phyloP scores from a whole-genome alignment of 1,140 invertebrate genomes.

The Diachasma alloeum region DNA sequence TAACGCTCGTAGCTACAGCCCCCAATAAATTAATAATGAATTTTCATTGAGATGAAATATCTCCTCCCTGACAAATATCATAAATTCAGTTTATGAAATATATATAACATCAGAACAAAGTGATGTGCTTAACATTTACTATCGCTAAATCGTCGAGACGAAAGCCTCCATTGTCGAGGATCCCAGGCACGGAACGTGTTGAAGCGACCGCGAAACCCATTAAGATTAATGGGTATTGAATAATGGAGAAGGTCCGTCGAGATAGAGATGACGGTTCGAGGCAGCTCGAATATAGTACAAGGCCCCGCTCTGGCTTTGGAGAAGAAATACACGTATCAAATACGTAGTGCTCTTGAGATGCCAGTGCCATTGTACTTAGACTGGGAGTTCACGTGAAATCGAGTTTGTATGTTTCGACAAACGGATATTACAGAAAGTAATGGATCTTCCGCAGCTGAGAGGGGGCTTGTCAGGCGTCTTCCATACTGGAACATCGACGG shows the following conservation, averaged over 20 bases:
- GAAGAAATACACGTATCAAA: constrained; percentile 2
- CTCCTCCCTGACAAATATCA: background rate
- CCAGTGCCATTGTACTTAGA: background rate
- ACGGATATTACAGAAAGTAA: constrained; percentile 22
- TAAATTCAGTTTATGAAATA: background rate
- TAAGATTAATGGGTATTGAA: constrained; percentile 56
- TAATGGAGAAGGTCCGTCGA: constrained; percentile 41
- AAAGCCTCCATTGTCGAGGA: constrained; percentile 40
- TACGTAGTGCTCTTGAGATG: background rate
- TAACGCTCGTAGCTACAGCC: background rate
- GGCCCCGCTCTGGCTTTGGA: background rate
- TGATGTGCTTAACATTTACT: constrained; percentile 33
- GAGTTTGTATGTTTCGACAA: background rate
- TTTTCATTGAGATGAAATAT: background rate
- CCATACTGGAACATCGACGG: background rate
- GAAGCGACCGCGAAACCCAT: constrained; percentile 47
- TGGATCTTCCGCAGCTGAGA: constrained; percentile 6
- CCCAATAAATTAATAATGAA: background rate
- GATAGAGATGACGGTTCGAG: constrained; percentile 29
- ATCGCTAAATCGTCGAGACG: constrained; percentile 40
- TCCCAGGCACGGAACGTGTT: constrained; percentile 42
- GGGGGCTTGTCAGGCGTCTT: background rate
- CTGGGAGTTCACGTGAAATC: background rate
- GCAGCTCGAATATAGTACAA: constrained; percentile 1
- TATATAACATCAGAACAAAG: background rate